Percentiles rank a stretch among this genome's conserved stretches.
Conservation (phyloP, 2,797 vertebrate genomes). For the Galaxias olidus region DNA sequence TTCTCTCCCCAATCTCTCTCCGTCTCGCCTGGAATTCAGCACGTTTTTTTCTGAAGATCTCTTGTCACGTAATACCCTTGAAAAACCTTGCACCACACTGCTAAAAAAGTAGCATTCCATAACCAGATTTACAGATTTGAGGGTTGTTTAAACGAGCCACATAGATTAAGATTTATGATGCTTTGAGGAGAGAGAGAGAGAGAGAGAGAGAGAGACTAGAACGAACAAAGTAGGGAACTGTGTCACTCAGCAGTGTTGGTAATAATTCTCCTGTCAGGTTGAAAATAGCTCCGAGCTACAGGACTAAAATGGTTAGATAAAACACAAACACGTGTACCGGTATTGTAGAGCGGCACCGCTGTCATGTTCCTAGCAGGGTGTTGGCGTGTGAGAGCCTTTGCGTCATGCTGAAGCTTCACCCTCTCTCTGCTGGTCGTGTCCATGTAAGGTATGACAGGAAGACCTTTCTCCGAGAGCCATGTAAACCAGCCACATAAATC, state of each 20-base stretch:
- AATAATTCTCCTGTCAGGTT: conserved; percentile 31
- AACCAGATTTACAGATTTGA: conserved; percentile 61
- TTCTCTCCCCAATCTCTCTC: conserved; percentile 67
- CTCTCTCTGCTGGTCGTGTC: conserved; percentile 60
- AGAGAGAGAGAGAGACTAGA: too few relatives aligned
- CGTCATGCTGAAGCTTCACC: conserved; percentile 55
- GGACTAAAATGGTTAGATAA: too few relatives aligned
- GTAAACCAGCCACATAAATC: conserved; percentile 67
- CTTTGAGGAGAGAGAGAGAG: conserved; percentile 46
- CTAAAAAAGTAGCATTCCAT: conserved; percentile 43
- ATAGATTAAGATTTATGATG: conserved; percentile 57
- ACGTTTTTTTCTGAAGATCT: conserved; percentile 73
- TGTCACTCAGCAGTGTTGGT: neutral
- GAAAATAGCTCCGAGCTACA: too few relatives aligned
- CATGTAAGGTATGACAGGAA: conserved; percentile 73
- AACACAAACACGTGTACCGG: neutral
- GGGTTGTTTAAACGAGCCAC: conserved; percentile 56
- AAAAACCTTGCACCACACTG: conserved; percentile 57
- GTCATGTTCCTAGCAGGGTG: neutral
- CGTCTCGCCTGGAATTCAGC: conserved; percentile 71
- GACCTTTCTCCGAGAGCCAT: conserved; percentile 52
- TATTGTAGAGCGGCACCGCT: neutral
- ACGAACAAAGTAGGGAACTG: neutral
- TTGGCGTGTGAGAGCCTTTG: conserved; percentile 33
- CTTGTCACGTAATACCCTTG: conserved; percentile 78